Base-by-base conservation (phyloP, 2,113 vertebrate species). In the Anseranas semipalmata region DNA sequence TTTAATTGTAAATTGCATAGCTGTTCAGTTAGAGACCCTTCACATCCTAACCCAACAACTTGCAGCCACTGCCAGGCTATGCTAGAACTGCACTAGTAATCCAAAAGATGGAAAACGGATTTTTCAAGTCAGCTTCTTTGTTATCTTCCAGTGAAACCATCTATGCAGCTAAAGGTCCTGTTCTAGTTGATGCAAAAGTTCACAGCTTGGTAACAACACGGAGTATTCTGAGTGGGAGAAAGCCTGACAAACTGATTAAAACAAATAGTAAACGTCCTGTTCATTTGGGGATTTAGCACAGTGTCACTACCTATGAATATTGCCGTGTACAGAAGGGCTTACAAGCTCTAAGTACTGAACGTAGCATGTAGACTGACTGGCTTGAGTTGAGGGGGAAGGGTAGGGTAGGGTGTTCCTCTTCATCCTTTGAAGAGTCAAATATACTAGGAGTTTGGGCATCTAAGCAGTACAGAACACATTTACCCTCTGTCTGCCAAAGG, bases 301-400 rank as follows among this genome's bases (percentile, higher is more conserved):
- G 45, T 96, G 96, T 52, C 89, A 79, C 95, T 72, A 56, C 76
- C 89, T 90, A 97, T 96, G 96, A 96, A 96, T 97, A 97, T 93
- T 87, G 90, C 46, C 46, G 15, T 55, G 85, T 60, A 53, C 84
- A 85, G 71, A 94, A 96, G 73, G 59, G 96, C 85, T 97, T 95
- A 95, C 60, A 48, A 92, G 93, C 87, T 97, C 94, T 73, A 4
- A 85, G 83, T n/a, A 4, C 93, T 97, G 95, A 97, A 96, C 70
- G 95, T 77, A 95, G 94, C 43, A 1, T 35, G 75, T 30, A 67
- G 73, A 14, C 50, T 74, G 75, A 10, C 46, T 70, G 56, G 58
- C 70, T 68, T 21, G 32, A 39, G 55, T 24, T 65, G 50, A 6
- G 43, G 77, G 28, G 28, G 63, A 21, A 66, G 19, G 56, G 78